Conservation (phyloP, 2,888 invertebrate species). For the Dasysyrphus albostriatus region DNA sequence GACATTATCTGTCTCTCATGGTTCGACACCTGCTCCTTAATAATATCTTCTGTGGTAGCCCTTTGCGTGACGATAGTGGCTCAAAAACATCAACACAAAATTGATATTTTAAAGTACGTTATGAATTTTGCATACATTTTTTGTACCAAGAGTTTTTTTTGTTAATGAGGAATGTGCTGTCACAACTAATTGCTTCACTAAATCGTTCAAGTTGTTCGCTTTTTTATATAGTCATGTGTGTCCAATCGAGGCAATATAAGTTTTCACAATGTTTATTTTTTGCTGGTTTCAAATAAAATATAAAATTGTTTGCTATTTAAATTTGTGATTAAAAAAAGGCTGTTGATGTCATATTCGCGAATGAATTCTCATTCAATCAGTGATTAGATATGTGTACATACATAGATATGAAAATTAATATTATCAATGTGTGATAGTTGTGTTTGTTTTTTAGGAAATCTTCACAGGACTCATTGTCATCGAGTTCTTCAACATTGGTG, state of each 20-base stretch:
- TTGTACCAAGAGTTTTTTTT: constrained; percentile 14
- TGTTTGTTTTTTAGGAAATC: constrained; percentile 57
- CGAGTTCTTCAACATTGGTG: constrained; percentile 23
- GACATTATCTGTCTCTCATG: constrained; percentile 79
- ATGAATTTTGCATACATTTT: constrained; percentile 15
- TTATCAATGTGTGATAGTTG: constrained; percentile 6
- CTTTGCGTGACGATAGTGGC: constrained; percentile 78
- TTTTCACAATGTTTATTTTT: constrained; percentile 20
- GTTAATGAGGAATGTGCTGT: constrained; percentile 48
- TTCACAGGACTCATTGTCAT: constrained; percentile 38
- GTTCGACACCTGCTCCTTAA: constrained; percentile 80
- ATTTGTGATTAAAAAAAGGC: constrained; percentile 35
- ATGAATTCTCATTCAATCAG: constrained; percentile 53
- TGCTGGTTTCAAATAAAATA: constrained; percentile 40
- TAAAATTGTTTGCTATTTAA: constrained; percentile 10
- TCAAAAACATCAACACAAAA: constrained; percentile 40
- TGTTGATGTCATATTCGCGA: constrained; percentile 63
- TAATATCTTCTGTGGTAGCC: constrained; percentile 77
- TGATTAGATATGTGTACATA: constrained; percentile 50
- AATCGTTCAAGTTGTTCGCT: constrained; percentile 41
- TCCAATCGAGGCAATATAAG: constrained; percentile 5
- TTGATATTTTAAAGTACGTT: constrained; percentile 62
- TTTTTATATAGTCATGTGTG: constrained; percentile 54
- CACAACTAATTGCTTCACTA: constrained; percentile 22
- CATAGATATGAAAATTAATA: constrained; percentile 6